Percentiles rank a stretch among this genome's conserved stretches.
Conservation (phyloP, 2,888 invertebrate species). For the Agrypnus murinus region DNA sequence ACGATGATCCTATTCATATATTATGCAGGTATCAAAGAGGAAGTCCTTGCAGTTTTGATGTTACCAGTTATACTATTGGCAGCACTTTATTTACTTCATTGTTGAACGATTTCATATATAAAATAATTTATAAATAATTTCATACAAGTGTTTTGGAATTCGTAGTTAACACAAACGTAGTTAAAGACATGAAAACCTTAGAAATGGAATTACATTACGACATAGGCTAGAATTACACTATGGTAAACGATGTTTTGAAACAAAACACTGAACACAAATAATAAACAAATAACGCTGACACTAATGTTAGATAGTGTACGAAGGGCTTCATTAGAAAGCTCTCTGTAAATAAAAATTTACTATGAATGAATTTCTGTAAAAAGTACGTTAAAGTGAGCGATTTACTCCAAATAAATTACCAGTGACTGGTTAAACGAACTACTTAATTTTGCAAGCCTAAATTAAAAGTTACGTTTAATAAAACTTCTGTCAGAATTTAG, state of each 20-base stretch:
- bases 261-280: slow-evolving; percentile 31
- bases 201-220: slow-evolving; percentile 30
- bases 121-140: too few species aligned
- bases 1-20: too few species aligned
- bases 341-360: too few species aligned
- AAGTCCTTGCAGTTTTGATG: too few species aligned
- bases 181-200: too few species aligned
- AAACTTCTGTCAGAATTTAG: slow-evolving; percentile 25
- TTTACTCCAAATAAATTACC: slow-evolving; percentile 32
- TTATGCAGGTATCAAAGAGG: too few species aligned
- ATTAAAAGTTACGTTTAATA: slow-evolving; percentile 29
- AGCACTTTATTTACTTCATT: too few species aligned
- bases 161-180: too few species aligned
- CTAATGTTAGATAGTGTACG: slow-evolving; percentile 20
- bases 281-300: slow-evolving; percentile 22
- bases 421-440: slow-evolving; percentile 32
- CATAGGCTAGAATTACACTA: slow-evolving; percentile 37
- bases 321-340: too few species aligned
- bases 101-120: too few species aligned
- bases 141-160: too few species aligned
- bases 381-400: slow-evolving; percentile 23
- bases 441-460: slow-evolving; percentile 23
- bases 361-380: slow-evolving; percentile 30
- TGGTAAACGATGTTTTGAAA: slow-evolving; percentile 29
- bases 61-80: too few species aligned